Evolutionary conservation across 2,797 vertebrate genomes (phyloP), one percentile per base, ranked within the genome.

Genomic region (Tolypeutes matacus): DNA sequence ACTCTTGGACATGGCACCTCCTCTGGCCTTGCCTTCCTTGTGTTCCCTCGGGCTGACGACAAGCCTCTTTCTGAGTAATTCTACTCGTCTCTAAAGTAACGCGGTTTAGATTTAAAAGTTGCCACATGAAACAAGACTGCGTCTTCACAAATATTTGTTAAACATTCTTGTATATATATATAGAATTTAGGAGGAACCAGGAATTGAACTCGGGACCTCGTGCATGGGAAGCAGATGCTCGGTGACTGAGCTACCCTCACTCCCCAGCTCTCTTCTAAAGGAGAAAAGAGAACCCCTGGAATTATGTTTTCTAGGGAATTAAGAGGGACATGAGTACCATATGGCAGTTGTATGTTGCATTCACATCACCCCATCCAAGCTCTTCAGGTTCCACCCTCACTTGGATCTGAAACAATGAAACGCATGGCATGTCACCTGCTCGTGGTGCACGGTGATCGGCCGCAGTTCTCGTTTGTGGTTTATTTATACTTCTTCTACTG

Each of bases 31-130:
- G 23, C 2, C 70, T 69, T 49, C 20, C 14, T 49, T 84, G 12
- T 6, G 36, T 23, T 62, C n/a, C 84, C 21, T n/a, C 10, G 39
- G 81, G 49, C 5, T 39, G 46, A n/a, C 20, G 29, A 69, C 27
- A 64, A 62, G 31, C 17, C 67, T 72, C 70, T 39, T 4, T 21
- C 42, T 67, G 13, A 53, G 3, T 42, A n/a, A 34, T 67, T 77
- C 36, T 13, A 31, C 14, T 20, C 31, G 27, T 46, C 23, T 89
- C 49, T 23, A 56, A 72, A 58, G 83, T 42, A 67, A 36, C 18
- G 23, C 5, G 0, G 36, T n/a, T 83, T 86, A 91, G 21, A 88
- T 51, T 85, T 51, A 82, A 62, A 90, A 69, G 42, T n/a, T 64
- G 1, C 21, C 76, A 14, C 17, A 23, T 58, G 29, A 64, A 85